Conservation (phyloP, 1,140 invertebrate species). For the Phocides pigmalion region DNA sequence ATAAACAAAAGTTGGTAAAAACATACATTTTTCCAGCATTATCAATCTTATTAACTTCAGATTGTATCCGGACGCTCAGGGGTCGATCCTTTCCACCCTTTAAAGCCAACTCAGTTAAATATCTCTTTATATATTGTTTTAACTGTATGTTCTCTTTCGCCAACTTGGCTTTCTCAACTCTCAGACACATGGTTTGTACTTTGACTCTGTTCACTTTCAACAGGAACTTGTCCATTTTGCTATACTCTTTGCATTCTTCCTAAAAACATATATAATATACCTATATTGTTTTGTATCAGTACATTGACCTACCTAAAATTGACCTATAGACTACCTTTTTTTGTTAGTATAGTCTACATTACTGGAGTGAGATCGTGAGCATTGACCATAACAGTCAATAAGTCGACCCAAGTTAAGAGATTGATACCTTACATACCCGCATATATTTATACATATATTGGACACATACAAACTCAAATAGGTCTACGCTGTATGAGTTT, state of each 20-base stretch:
- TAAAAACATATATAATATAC: constrained; percentile 36
- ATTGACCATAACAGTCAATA: too few relatives aligned
- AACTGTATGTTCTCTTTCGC: constrained; percentile 72
- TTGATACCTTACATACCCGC: too few relatives aligned
- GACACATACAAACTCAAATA: too few relatives aligned
- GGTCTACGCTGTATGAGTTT: too few relatives aligned
- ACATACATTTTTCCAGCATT: constrained; percentile 57
- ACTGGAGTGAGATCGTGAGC: too few relatives aligned
- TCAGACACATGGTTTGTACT: constrained; percentile 71
- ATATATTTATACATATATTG: too few relatives aligned
- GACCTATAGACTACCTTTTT: too few relatives aligned
- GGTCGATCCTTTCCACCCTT: constrained; percentile 66
- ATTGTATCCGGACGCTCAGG: constrained; percentile 61
- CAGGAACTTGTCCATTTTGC: constrained; percentile 77
- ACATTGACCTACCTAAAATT: too few relatives aligned
- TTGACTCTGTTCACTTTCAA: constrained; percentile 75
- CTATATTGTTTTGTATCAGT: too few relatives aligned
- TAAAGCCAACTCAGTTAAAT: constrained; percentile 75
- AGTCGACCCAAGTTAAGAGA: too few relatives aligned
- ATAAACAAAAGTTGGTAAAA: constrained; percentile 3
- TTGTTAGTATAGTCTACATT: too few relatives aligned
- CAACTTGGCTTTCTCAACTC: constrained; percentile 69
- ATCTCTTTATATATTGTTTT: constrained; percentile 79
- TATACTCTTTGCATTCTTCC: constrained; percentile 74
- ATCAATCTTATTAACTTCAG: constrained; percentile 52